Evolutionary conservation across 2,113 vertebrate species (phyloP).

Genomic region (Phyllostomus hastatus): DNA sequence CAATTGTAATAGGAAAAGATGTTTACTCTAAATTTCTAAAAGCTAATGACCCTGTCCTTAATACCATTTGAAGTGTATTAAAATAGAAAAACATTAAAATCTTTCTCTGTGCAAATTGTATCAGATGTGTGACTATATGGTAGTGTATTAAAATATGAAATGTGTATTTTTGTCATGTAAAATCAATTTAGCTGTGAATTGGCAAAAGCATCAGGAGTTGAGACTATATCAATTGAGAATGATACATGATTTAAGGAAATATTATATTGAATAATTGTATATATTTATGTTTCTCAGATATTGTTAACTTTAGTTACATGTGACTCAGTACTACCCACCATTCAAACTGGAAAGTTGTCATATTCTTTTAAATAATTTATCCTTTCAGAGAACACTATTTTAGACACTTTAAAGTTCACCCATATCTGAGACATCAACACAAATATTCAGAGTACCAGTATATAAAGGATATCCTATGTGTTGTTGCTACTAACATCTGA

Average conservation of each 20-base stretch:
- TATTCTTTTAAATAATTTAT: not conserved
- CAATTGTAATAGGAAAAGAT: conserved; percentile 40
- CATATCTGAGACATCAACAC: not conserved
- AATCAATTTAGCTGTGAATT: conserved; percentile 32
- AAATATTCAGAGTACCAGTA: not conserved
- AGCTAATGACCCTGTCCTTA: conserved; percentile 34
- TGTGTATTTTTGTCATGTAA: not conserved
- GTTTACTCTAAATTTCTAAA: conserved; percentile 40
- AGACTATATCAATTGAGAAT: not conserved
- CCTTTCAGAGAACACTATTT: not conserved
- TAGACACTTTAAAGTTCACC: conserved; percentile 9
- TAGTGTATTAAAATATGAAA: conserved; percentile 23
- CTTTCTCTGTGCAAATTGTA: conserved; percentile 36
- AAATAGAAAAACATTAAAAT: conserved; percentile 52
- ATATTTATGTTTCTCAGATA: not conserved
- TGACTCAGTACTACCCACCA: not conserved
- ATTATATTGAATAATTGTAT: not conserved
- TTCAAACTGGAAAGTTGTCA: not conserved
- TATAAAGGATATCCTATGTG: not conserved
- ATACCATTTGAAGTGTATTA: conserved; percentile 45
- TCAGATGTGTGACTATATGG: conserved; percentile 3
- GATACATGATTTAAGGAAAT: conserved; percentile 7
- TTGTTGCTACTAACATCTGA: not conserved
- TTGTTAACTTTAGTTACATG: not conserved
- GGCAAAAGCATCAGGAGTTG: not conserved